Evolutionary conservation across 1,140 invertebrate species (phyloP).

Genomic region (Orchestia grillus): DNA sequence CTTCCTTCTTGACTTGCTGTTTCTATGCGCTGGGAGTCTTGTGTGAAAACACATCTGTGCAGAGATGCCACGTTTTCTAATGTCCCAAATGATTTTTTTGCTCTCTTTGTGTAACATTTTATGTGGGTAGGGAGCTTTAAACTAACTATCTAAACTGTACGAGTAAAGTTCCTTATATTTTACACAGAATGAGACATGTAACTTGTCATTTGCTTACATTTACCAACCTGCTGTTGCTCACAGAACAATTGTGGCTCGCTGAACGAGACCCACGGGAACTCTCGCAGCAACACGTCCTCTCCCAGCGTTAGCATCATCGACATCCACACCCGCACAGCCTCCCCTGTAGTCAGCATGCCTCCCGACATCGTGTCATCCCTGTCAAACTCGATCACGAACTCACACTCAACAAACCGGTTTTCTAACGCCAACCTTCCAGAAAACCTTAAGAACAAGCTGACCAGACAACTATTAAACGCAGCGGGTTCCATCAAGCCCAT

Average conservation of each 20-base stretch:
- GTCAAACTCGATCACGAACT: conserved; percentile 62
- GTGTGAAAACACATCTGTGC: too few relatives aligned
- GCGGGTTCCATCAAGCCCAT: conserved; percentile 69
- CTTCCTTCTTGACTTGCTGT: too few relatives aligned
- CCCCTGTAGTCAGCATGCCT: conserved; percentile 51
- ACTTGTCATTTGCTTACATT: background rate
- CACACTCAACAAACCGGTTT: conserved; percentile 38
- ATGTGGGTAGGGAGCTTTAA: too few relatives aligned
- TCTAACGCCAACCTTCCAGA: conserved; percentile 43
- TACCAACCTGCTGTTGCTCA: background rate
- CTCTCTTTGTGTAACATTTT: too few relatives aligned
- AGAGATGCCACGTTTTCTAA: too few relatives aligned
- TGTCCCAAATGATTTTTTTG: too few relatives aligned
- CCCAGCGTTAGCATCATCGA: conserved; percentile 67
- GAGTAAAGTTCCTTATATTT: background rate
- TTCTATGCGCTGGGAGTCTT: too few relatives aligned
- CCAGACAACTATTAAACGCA: conserved; percentile 59
- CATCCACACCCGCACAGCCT: conserved; percentile 62
- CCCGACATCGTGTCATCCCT: conserved; percentile 64
- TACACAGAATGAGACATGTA: background rate
- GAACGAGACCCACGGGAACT: conserved; percentile 60
- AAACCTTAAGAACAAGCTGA: conserved; percentile 24
- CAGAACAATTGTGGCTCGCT: background rate
- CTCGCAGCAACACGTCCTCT: conserved; percentile 59
- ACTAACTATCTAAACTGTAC: too few relatives aligned